Base-by-base conservation (phyloP, 2,797 vertebrate genomes). In the Odontamblyopus lacepedii region DNA sequence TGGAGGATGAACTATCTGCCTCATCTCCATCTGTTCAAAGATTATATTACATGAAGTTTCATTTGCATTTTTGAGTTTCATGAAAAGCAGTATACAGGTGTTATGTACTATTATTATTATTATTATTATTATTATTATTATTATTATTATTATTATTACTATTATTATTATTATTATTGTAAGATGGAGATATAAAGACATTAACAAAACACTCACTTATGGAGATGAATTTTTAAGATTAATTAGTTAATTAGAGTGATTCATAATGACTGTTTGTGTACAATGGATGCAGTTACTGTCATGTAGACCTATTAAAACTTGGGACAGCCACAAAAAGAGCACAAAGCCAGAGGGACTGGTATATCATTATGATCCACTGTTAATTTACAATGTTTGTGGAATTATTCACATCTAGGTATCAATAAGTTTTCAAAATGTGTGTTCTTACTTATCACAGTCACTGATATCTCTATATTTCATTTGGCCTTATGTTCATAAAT, bases 11-110 rank as follows among this genome's bases (percentile, higher is more conserved):
- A 88, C 93, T 95, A 83, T 98, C 97, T 60, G 93, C 96, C 81
- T 99, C 97, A 2, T 99, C 97, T 48, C 95, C 97, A 90, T 99
- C 97, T 98, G 90, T 70, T 85, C 76, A 87, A 91, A 81, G 79
- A 18, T 30, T 73, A 71, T 82, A 5, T 62, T 35, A 7, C 5
- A 32, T 63, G 4, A 63, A 0, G 12, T 38, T 35, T 35, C 13
- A 48, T 48, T 44, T 13, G 41, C 41, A 41, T 41, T 41, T 41
- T 41, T 41, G 41, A 15, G 44, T 15, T 3, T 48, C 44, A 48
- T 48, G 44, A 48, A 48, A 48, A 48, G 44, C 4, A 4, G 13
- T 15, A 15, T 15, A 48, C 13, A 5, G 6, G 44, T 15, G 44
- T 48, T 48, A 48, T 48, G 44, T 48, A 12, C 11, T 13, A 44